Conservation (phyloP, 1,140 invertebrate species). For the Micrasema minimum region DNA sequence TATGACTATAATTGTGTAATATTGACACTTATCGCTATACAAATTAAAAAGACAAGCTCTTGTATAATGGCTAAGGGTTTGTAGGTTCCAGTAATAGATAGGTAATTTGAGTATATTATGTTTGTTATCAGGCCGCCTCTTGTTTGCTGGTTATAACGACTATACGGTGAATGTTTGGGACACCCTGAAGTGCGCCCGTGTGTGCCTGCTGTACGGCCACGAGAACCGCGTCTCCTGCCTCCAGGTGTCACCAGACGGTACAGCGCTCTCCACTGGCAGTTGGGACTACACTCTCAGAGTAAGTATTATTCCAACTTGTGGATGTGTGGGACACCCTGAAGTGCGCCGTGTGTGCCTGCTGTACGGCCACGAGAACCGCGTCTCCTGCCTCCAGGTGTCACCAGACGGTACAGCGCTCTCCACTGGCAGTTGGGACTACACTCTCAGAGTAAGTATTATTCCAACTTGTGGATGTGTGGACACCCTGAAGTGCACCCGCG, state of each 20-base stretch:
- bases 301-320: slow-evolving; percentile 49
- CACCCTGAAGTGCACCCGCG: slow-evolving; percentile 90
- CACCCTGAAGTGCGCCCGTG: slow-evolving; percentile 90
- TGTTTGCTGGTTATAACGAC: slow-evolving; percentile 99
- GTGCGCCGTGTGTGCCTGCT: slow-evolving; percentile 90
- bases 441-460: slow-evolving; percentile 78
- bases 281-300: slow-evolving; percentile 98
- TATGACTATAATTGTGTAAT: too few relatives aligned
- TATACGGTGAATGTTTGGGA: slow-evolving; percentile 99
- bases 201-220: slow-evolving; percentile 95
- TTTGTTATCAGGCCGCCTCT: slow-evolving; percentile 77
- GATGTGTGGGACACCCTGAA: slow-evolving; percentile 96
- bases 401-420: slow-evolving; percentile 98
- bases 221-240: slow-evolving; percentile 97
- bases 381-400: slow-evolving; percentile 93
- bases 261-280: slow-evolving; percentile 95
- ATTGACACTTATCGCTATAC: too few relatives aligned
- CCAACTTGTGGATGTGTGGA: slow-evolving; percentile 79
- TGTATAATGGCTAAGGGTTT: too few relatives aligned
- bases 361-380: slow-evolving; percentile 98
- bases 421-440: slow-evolving; percentile 98
- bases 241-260: slow-evolving; percentile 96
- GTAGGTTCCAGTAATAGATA: too few relatives aligned
- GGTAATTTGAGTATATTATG: too few relatives aligned
- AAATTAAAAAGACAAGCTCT: too few relatives aligned